Evolutionary conservation across 2,113 vertebrate species (phyloP).

Genomic region (Tragelaphus imberbis): DNA sequence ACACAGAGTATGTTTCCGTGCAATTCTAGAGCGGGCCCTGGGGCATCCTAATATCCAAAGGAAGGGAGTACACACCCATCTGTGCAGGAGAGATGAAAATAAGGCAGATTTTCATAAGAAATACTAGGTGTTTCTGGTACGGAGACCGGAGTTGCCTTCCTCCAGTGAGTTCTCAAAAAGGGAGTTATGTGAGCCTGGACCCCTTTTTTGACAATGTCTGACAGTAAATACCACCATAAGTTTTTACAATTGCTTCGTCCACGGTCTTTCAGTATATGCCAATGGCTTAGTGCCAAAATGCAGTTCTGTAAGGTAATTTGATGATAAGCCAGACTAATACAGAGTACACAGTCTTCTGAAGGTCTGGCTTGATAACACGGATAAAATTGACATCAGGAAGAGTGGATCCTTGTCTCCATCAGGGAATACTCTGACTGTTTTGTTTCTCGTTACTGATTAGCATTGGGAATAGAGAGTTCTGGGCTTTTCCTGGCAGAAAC

Average conservation of each 20-base stretch:
- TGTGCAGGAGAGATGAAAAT: background rate
- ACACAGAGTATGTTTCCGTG: background rate
- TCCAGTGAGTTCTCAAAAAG: background rate
- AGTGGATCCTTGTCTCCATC: background rate
- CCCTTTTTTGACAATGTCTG: background rate
- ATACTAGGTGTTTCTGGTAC: background rate
- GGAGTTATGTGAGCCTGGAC: background rate
- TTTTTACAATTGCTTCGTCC: background rate
- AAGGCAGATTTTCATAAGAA: background rate
- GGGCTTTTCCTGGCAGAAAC: slow-evolving; percentile 22
- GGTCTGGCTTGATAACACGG: background rate
- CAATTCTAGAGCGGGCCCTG: background rate
- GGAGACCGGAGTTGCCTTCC: background rate
- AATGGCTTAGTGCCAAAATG: background rate
- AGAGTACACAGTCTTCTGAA: background rate
- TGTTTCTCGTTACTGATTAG: slow-evolving; percentile 34
- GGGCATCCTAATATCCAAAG: background rate
- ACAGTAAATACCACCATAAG: background rate
- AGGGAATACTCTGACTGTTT: background rate
- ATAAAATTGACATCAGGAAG: background rate
- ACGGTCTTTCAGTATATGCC: background rate
- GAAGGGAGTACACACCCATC: background rate
- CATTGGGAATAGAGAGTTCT: slow-evolving; percentile 29
- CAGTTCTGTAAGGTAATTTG: background rate
- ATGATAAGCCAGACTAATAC: background rate